A percentile compares a stretch with the other conserved stretches of the same genome.
Evolutionary conservation across 2,888 invertebrate species (phyloP).

Genomic region (Carterocephalus palaemon): DNA sequence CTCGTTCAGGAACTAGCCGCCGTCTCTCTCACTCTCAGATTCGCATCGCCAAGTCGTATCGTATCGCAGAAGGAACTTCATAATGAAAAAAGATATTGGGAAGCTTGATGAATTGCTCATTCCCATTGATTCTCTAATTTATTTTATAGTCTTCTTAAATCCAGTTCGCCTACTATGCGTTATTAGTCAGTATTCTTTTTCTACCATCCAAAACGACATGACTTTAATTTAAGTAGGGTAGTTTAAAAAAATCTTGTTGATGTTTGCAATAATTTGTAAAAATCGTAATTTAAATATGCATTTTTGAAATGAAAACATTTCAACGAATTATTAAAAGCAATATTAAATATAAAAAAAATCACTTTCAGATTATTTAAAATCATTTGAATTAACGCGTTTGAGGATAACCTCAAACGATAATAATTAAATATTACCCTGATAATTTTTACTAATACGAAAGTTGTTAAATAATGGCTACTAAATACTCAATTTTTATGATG

Average conservation of each 20-base stretch:
- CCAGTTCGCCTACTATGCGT: slow-evolving; percentile 20
- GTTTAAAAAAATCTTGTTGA: slow-evolving; percentile 1
- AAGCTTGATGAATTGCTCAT: slow-evolving; percentile 34
- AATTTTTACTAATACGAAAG: too few relatives aligned
- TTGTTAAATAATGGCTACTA: slow-evolving; percentile 1
- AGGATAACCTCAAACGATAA: too few relatives aligned
- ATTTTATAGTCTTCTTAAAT: slow-evolving; percentile 22
- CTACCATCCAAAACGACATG: slow-evolving; percentile 70
- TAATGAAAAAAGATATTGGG: slow-evolving; percentile 12
- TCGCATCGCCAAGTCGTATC: slow-evolving; percentile 32
- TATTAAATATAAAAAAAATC: slow-evolving; percentile 43
- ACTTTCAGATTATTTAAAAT: too few relatives aligned
- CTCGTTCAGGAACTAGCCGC: slow-evolving; percentile 51
- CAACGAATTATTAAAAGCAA: slow-evolving; percentile 71
- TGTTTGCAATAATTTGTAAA: slow-evolving; percentile 39
- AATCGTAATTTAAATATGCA: slow-evolving; percentile 12
- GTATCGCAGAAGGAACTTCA: slow-evolving; percentile 24
- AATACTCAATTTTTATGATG: slow-evolving; percentile 15
- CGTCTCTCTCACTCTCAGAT: slow-evolving; percentile 58
- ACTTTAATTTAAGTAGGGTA: slow-evolving; percentile 37
- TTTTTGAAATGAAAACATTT: slow-evolving; percentile 36
- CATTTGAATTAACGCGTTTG: too few relatives aligned
- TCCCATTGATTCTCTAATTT: slow-evolving; percentile 29
- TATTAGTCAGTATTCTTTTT: slow-evolving; percentile 39
- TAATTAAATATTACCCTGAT: too few relatives aligned